Base-by-base conservation (phyloP, 1,140 invertebrate species). In the Cydia splendana region DNA sequence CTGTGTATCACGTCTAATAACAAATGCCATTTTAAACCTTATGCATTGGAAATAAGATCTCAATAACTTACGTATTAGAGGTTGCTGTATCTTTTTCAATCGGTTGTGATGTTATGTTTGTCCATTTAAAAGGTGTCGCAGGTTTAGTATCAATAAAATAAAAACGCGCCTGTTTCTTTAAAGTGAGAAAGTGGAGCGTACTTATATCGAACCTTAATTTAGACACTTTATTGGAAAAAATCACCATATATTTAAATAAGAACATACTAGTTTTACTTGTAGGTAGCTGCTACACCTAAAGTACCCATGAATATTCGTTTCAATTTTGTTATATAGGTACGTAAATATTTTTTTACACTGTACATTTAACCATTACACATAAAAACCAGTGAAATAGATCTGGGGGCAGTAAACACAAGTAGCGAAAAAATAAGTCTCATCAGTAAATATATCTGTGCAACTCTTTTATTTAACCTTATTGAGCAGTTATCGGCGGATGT, bases 1-100 rank as follows among this genome's bases (percentile, higher is more conserved):
- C 57, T 24, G 2, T 4, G 57, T 24, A 62, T 62, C 18, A 62
- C 18, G 15, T 62, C 57, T 62, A 62, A 62, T 24, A 24, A 82
- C 78, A 4, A 78, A 80, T 77, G 48, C 57, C 4, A 71, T 71
- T 71, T 42, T 3, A 34, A 34, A 71, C 38, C 67, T 24, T 62
- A 20, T 12, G 5, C 18, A 10, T 5, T 24, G 12, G 18, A 24
- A 24, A 62, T 62, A 62, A 24, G 57, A 62, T 20, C 7, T 9
- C 53, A 24, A 62, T 62, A 24, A 5, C 6, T 62, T 18, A 24
- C n/a, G 57, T 62, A 24, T 24, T 57, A 20, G 20, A n/a, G 57
- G 20, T 62, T 7, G 9, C 20, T 62, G 57, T 62, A 62, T 62
- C 57, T 20, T n/a, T 62, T 62, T 62, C 57, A 62, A 62, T 62